Conservation (phyloP, 2,113 vertebrate genomes). For the Motacilla alba region DNA sequence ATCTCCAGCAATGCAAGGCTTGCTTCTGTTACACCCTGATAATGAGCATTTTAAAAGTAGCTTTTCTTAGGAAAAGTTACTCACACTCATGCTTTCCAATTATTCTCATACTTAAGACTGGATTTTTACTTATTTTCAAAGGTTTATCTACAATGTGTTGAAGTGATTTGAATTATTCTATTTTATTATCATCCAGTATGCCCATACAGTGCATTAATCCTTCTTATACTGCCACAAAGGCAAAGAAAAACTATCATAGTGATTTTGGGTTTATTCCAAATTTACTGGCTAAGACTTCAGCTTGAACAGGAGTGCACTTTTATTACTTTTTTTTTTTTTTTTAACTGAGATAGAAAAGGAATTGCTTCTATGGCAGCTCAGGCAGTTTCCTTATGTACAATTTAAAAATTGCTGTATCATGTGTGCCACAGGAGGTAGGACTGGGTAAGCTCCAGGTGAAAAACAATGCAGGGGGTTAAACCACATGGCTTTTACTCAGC, state of each 20-base stretch:
- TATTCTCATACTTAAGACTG: slow-evolving; percentile 54
- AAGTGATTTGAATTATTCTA: slow-evolving; percentile 67
- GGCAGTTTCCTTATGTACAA: not conserved
- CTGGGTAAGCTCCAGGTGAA: not conserved
- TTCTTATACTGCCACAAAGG: slow-evolving; percentile 65
- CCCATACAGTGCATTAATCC: slow-evolving; percentile 63
- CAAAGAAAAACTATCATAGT: slow-evolving; percentile 57
- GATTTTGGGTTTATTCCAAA: slow-evolving; percentile 64
- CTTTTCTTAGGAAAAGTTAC: slow-evolving; percentile 20
- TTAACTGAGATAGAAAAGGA: slow-evolving; percentile 27
- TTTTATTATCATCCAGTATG: slow-evolving; percentile 61
- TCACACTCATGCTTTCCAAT: slow-evolving; percentile 28
- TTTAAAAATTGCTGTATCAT: not conserved
- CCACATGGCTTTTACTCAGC: not conserved
- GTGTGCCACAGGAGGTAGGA: rapidly evolving
- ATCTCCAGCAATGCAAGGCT: slow-evolving; percentile 25
- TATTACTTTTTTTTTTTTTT: slow-evolving; percentile 37
- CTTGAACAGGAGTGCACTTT: slow-evolving; percentile 52
- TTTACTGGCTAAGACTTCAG: slow-evolving; percentile 27
- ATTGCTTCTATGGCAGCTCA: slow-evolving; percentile 53
- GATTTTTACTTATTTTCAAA: slow-evolving; percentile 68
- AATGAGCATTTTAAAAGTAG: slow-evolving; percentile 34
- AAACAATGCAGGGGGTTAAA: not conserved
- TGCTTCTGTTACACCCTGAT: slow-evolving; percentile 46
- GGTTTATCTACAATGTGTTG: slow-evolving; percentile 60